Evolutionary conservation across 2,797 vertebrate species (phyloP).

Genomic region (Mormyrus proboscirostris): DNA sequence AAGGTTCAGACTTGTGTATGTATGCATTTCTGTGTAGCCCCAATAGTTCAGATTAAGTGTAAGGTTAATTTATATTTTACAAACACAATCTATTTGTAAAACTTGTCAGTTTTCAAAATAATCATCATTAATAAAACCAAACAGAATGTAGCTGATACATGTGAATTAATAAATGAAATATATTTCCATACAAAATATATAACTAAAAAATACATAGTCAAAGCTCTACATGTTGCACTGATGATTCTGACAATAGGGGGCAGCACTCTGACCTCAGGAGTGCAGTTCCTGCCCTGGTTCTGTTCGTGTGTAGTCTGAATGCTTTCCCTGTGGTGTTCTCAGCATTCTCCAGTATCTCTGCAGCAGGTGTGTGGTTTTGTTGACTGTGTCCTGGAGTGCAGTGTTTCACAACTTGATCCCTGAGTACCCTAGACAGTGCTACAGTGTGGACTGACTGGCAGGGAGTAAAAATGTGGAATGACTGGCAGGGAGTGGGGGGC

Average conservation of each 20-base stretch:
- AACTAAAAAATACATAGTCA: not conserved
- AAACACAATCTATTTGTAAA: not conserved
- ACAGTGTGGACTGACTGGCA: not conserved
- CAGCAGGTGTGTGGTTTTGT: not conserved
- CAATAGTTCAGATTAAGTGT: not conserved
- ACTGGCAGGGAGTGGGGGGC: not conserved
- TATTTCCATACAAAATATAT: slow-evolving; percentile 1
- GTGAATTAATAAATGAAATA: not conserved
- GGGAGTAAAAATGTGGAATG: not conserved
- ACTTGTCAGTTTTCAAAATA: not conserved
- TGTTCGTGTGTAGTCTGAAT: not conserved
- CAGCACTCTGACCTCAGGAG: not conserved
- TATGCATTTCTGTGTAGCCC: not conserved
- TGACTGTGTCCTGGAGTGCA: not conserved
- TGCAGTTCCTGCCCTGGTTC: not conserved
- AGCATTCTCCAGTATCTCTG: not conserved
- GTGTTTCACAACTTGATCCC: not conserved
- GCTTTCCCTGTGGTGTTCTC: not conserved
- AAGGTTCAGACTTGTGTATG: not conserved
- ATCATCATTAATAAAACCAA: not conserved
- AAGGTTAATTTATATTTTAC: not conserved
- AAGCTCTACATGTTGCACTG: not conserved
- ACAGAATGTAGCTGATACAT: not conserved
- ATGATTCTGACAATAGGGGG: not conserved
- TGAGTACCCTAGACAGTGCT: not conserved